Percentiles rank a stretch among this genome's conserved stretches.
Evolutionary conservation across 2,113 vertebrate species (phyloP).

Genomic region (Buteo buteo): DNA sequence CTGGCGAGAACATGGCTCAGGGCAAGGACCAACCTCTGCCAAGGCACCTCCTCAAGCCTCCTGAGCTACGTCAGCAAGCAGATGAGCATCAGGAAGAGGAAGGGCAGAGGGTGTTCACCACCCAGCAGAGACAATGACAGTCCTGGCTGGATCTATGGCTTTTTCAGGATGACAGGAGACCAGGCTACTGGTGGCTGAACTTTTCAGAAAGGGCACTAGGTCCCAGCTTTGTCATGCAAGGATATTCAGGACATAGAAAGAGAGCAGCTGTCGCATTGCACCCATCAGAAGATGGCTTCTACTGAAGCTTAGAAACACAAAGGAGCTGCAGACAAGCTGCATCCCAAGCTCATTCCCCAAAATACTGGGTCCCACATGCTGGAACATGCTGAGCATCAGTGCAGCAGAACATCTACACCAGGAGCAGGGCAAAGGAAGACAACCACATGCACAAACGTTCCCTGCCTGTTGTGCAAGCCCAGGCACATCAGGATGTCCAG

Average conservation of each 20-base stretch:
- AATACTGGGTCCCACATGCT: neutral
- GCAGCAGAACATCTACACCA: neutral
- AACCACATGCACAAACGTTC: fast-evolving
- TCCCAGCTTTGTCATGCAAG: neutral
- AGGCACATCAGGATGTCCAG: fast-evolving
- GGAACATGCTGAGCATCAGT: neutral
- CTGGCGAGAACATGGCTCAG: neutral
- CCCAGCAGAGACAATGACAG: too few relatives aligned
- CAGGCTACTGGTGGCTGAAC: neutral
- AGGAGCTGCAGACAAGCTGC: neutral
- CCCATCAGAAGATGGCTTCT: neutral
- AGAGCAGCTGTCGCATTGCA: neutral
- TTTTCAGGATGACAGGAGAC: neutral
- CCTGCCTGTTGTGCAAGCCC: neutral
- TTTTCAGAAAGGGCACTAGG: neutral
- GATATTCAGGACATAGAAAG: neutral
- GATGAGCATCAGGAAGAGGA: neutral
- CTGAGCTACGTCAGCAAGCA: fast-evolving
- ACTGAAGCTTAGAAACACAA: neutral
- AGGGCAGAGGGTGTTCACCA: neutral
- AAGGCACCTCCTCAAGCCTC: neutral
- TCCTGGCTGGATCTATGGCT: neutral
- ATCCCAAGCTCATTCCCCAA: neutral
- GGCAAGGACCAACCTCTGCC: neutral
- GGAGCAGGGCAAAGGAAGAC: neutral